These are phyloP conservation scores for Morelia viridis DNA, from an alignment of 2,797 vertebrate genomes.

Conservation along the genomic window DNA sequence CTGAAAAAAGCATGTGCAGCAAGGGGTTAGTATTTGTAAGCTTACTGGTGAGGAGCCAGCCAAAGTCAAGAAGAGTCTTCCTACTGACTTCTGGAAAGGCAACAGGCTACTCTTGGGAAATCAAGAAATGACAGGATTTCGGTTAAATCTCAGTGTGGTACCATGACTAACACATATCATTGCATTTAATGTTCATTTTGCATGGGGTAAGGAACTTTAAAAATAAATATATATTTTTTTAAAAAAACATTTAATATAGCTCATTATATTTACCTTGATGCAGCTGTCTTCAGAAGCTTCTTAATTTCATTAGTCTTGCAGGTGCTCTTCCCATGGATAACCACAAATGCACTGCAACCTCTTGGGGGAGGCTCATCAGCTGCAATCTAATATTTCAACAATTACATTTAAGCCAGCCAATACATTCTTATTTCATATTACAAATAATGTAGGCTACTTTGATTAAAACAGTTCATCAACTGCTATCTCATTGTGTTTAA, in stretches of 20 bases:
- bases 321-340: constrained; percentile 85
- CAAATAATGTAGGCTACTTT: constrained; percentile 58
- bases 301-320: constrained; percentile 92
- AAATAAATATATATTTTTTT: constrained; percentile 13
- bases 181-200: neutral
- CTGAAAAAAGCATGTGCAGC: neutral
- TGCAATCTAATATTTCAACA: constrained; percentile 86
- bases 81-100: neutral
- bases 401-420: constrained; percentile 63
- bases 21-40: neutral
- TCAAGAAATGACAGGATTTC: neutral
- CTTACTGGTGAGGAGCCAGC: neutral
- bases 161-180: neutral
- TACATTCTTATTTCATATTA: constrained; percentile 65
- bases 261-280: constrained; percentile 78
- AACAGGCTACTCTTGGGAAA: neutral
- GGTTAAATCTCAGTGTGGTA: neutral
- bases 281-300: constrained; percentile 90
- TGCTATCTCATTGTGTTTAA: constrained; percentile 61
- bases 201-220: neutral
- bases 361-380: constrained; percentile 88
- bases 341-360: constrained; percentile 88
- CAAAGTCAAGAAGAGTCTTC: neutral
- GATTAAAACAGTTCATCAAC: constrained; percentile 71
- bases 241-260: constrained; percentile 17